Base-by-base conservation (phyloP, 1,140 invertebrate species). In the Teleopsis dalmanni region DNA sequence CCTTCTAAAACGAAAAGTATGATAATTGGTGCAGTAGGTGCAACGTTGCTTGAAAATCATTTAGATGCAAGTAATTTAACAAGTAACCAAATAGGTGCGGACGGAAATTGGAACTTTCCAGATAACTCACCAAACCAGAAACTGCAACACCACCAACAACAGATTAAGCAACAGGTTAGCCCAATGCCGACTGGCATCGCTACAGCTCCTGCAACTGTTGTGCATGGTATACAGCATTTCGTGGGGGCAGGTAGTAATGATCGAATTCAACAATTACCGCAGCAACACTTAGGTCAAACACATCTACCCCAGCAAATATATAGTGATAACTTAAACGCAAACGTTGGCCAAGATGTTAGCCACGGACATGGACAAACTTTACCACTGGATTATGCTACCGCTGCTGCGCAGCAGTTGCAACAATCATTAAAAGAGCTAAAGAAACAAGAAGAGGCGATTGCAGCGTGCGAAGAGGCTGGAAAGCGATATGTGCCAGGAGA, bases 1-100 rank as follows among this genome's bases (percentile, higher is more conserved):
- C 55, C 58, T 6, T 55, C 62, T 8, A 67, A 67, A 52, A 67
- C 64, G 19, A 64, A 67, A 51, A 67, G 62, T 54, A 68, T 68
- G 65, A 68, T 65, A 50, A 55, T 67, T 52, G 58, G 62, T 14
- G 16, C 57, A 48, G 51, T 57, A 52, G 51, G 53, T 22, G 34
- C 48, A 3, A 47, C 43, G 4, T 9, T 53, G n/a, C 42, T 50
- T 18, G 64, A 70, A 50, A 67, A 65, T 52, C 57, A 65, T 35
- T 27, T 53, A n/a, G 56, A 70, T 55, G 64, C 56, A 26, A 43
- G 31, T 34, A 43, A 31, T 19, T 75, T 75, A 49, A 73, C 72
- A 55, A 73, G 72, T 46, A 41, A 21, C 10, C 29, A 33, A 4
- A 29, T 21, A n/a, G 44, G 44, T 1, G 16, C 43, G 7, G 64